A percentile compares a stretch with the other conserved stretches of the same genome.
phyloP scores from a whole-genome alignment of 2,113 vertebrate species.

The Daphoenositta chrysoptera region DNA sequence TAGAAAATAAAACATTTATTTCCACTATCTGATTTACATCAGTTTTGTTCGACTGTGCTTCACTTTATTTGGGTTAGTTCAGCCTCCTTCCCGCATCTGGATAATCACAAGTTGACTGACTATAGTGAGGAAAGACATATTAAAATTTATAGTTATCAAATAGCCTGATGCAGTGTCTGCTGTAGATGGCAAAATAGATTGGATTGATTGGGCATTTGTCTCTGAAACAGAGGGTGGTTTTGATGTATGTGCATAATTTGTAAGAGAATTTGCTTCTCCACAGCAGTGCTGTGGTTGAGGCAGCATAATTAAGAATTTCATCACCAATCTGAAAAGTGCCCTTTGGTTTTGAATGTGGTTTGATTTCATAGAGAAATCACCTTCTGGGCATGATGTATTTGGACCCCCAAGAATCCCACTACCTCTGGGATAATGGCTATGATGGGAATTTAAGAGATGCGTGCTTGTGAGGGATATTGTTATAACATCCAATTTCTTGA shows the following conservation, averaged over 20 bases:
- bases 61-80: neutral
- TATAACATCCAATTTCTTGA: neutral
- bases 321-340: conserved; percentile 3
- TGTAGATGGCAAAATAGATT: conserved; percentile 32
- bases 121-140: neutral
- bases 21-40: neutral
- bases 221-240: conserved; percentile 47
- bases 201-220: conserved; percentile 51
- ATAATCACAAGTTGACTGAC: conserved; percentile 22
- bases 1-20: neutral
- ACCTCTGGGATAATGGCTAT: neutral
- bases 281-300: neutral
- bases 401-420: neutral
- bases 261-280: conserved; percentile 24
- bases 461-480: neutral
- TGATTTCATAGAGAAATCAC: neutral
- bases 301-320: conserved; percentile 48
- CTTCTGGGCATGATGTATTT: neutral
- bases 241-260: conserved; percentile 58
- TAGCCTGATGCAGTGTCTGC: conserved; percentile 25
- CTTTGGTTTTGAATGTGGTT: neutral
- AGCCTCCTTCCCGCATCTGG: neutral
- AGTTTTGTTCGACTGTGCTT: neutral
- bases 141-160: conserved; percentile 45
- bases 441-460: neutral